Percentiles rank a stretch among this genome's conserved stretches.
Conservation (phyloP, 2,113 vertebrate species). For the Bombycilla garrulus region DNA sequence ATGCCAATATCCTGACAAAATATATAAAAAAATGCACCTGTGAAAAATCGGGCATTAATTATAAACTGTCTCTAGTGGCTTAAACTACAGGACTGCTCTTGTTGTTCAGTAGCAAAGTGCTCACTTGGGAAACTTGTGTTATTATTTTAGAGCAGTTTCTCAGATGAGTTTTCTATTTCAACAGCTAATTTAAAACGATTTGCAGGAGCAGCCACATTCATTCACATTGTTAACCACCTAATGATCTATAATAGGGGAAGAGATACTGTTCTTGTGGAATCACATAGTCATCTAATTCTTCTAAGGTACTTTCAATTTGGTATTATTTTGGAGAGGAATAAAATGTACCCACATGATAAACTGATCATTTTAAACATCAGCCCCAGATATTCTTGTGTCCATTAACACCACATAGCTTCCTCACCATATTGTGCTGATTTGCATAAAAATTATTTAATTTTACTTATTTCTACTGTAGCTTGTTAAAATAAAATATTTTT, state of each 20-base stretch:
- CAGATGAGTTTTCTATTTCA: conserved; percentile 16
- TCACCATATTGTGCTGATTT: background rate
- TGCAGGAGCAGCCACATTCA: background rate
- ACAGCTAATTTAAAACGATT: conserved; percentile 24
- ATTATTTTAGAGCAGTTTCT: conserved; percentile 7
- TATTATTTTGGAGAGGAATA: background rate
- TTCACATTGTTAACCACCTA: conserved; percentile 2
- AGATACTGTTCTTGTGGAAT: background rate
- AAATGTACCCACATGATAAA: background rate
- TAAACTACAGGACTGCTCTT: background rate
- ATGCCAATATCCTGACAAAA: conserved; percentile 32
- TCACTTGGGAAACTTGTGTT: background rate
- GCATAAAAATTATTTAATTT: background rate
- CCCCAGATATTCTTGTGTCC: background rate
- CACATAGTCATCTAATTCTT: background rate
- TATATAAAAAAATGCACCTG: background rate
- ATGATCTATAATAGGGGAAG: background rate
- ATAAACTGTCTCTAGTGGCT: background rate
- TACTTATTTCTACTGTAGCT: background rate
- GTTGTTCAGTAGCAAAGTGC: background rate
- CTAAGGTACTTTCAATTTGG: background rate
- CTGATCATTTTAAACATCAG: background rate
- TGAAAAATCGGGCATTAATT: background rate
- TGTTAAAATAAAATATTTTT: background rate
- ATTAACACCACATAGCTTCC: background rate